A percentile compares a stretch with the other conserved stretches of the same genome.
phyloP scores from a whole-genome alignment of 2,113 vertebrate species.

The Thryonomys swinderianus region DNA sequence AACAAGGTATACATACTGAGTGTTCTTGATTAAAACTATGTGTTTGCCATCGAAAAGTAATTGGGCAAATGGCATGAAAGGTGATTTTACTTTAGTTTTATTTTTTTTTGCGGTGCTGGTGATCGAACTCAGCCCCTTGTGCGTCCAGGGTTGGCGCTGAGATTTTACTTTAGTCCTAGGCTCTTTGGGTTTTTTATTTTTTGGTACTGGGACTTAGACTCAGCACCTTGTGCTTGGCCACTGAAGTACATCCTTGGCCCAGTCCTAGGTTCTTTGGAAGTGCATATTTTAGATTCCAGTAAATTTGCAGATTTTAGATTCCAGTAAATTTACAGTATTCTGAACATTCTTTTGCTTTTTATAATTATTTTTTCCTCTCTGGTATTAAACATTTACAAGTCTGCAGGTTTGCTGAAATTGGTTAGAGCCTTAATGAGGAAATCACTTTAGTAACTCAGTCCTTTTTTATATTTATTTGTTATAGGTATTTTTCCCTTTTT shows the following conservation, averaged over 20 bases:
- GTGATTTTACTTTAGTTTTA: constrained; percentile 48
- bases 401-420: constrained; percentile 22
- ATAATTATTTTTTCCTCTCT: background rate
- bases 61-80: constrained; percentile 45
- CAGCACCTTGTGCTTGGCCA: too few species aligned
- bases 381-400: constrained; percentile 41
- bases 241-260: background rate
- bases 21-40: background rate
- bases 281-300: constrained; percentile 7
- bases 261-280: constrained; percentile 41
- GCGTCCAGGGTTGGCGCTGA: too few species aligned
- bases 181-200: background rate
- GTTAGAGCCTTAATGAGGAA: background rate
- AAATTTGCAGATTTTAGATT: background rate
- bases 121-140: too few species aligned
- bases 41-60: background rate
- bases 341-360: constrained; percentile 17
- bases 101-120: too few species aligned
- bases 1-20: constrained; percentile 95
- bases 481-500: constrained; percentile 16
- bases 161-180: constrained; percentile 45
- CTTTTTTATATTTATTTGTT: constrained; percentile 36
- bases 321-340: constrained; percentile 10
- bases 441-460: background rate
- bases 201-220: too few species aligned